These are phyloP conservation scores for Planococcus citri DNA, from an alignment of 1,140 invertebrate species.

Conservation along the genomic window DNA sequence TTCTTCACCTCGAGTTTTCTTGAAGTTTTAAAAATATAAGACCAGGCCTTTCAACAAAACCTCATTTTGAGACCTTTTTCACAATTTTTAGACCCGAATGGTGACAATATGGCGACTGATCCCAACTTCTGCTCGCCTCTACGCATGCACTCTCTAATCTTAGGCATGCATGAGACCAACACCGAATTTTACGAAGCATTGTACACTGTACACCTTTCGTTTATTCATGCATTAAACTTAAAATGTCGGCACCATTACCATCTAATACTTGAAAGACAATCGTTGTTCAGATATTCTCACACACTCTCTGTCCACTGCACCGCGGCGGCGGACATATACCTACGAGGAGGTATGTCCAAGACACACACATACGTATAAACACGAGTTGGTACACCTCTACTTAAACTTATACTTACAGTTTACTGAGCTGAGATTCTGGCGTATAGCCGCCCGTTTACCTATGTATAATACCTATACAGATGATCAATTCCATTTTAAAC, in stretches of 20 bases:
- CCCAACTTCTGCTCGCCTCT: no score
- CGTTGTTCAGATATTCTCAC: constrained; percentile 11
- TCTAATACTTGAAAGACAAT: constrained; percentile 9
- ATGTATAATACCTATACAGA: not conserved
- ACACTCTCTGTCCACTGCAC: not conserved
- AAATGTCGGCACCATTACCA: constrained; percentile 17
- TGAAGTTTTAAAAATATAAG: no score
- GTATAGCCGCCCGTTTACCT: not conserved
- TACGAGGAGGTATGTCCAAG: constrained; percentile 10
- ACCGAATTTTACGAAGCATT: constrained; percentile 17
- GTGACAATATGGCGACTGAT: no score
- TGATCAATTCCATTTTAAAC: constrained; percentile 17
- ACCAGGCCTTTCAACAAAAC: no score
- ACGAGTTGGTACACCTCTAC: no score
- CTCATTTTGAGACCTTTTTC: no score
- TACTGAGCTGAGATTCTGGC: no score
- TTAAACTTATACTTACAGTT: no score
- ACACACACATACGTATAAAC: not conserved
- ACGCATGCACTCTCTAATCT: no score
- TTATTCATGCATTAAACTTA: constrained; percentile 16
- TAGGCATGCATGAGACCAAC: not conserved
- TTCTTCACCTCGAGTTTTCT: no score
- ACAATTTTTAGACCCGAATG: no score
- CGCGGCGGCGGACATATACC: not conserved
- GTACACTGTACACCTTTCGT: constrained; percentile 9